phyloP scores from a whole-genome alignment of 2,797 vertebrate species.

The Sebastes vulpes region DNA sequence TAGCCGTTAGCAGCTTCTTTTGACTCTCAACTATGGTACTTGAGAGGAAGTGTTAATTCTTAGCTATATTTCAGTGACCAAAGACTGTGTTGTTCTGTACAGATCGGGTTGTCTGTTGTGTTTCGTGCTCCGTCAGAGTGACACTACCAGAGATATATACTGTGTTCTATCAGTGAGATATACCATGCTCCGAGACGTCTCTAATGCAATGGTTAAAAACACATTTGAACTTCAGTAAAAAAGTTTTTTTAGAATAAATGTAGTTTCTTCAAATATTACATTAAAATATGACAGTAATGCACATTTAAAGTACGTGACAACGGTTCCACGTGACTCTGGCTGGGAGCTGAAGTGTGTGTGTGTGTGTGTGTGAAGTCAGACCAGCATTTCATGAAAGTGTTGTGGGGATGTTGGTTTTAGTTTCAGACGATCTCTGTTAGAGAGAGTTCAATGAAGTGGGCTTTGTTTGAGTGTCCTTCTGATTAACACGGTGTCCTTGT shows the following conservation, averaged over 20 bases:
- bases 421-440: constrained; percentile 4
- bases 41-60: constrained; percentile 56
- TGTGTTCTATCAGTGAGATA: constrained; percentile 24
- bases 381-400: constrained; percentile 36
- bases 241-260: constrained; percentile 17
- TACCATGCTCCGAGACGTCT: neutral
- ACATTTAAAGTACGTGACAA: constrained; percentile 12
- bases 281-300: constrained; percentile 2
- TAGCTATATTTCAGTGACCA: constrained; percentile 78
- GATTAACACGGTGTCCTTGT: neutral
- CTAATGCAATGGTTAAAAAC: constrained; percentile 1
- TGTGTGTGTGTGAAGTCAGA: neutral
- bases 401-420: constrained; percentile 17
- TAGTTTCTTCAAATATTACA: constrained; percentile 47
- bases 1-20: constrained; percentile 26
- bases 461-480: neutral
- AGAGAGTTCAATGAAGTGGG: neutral
- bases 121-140: constrained; percentile 16
- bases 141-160: constrained; percentile 1
- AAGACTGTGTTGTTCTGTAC: constrained; percentile 78
- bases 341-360: neutral
- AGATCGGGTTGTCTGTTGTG: constrained; percentile 34
- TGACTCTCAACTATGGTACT: constrained; percentile 53
- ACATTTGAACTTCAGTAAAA: neutral
- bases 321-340: neutral